Evolutionary conservation across 2,888 invertebrate genomes (phyloP).

Genomic region (Apotomis betuletana): DNA sequence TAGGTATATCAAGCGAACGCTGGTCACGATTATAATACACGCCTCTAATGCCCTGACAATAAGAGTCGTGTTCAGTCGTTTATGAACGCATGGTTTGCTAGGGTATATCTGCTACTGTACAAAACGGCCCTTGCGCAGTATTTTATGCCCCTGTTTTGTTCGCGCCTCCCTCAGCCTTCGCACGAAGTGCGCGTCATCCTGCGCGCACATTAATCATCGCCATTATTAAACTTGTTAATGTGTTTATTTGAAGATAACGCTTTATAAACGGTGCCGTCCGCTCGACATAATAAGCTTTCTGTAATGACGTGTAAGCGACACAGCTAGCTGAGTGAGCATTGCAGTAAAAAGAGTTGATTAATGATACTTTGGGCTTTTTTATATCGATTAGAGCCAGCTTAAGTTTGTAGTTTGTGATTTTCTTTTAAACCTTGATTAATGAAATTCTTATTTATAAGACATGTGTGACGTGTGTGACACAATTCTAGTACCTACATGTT

Average conservation of each 20-base stretch:
- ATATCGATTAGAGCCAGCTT: constrained; percentile 29
- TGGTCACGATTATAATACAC: too few species aligned
- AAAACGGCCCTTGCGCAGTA: neutral
- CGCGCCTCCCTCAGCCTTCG: constrained; percentile 54
- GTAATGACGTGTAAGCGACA: constrained; percentile 79
- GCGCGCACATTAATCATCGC: constrained; percentile 80
- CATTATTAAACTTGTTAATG: constrained; percentile 83
- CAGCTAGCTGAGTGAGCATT: constrained; percentile 55
- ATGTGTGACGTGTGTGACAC: neutral
- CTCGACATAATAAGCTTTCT: constrained; percentile 79
- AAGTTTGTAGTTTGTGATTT: constrained; percentile 31
- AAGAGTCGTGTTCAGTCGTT: too few species aligned
- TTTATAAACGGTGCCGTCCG: constrained; percentile 83
- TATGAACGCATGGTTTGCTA: too few species aligned
- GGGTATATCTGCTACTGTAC: too few species aligned
- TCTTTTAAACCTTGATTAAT: constrained; percentile 26
- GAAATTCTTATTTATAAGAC: neutral
- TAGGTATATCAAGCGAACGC: too few species aligned
- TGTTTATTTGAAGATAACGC: constrained; percentile 82
- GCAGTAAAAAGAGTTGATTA: constrained; percentile 70
- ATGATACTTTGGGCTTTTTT: constrained; percentile 53
- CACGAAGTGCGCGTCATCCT: constrained; percentile 81
- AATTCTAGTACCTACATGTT: too few species aligned
- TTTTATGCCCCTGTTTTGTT: constrained; percentile 67
- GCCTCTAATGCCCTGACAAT: too few species aligned